Percentiles rank a stretch among this genome's conserved stretches.
Conservation (phyloP, 2,888 invertebrate species). For the Arge pagana region DNA sequence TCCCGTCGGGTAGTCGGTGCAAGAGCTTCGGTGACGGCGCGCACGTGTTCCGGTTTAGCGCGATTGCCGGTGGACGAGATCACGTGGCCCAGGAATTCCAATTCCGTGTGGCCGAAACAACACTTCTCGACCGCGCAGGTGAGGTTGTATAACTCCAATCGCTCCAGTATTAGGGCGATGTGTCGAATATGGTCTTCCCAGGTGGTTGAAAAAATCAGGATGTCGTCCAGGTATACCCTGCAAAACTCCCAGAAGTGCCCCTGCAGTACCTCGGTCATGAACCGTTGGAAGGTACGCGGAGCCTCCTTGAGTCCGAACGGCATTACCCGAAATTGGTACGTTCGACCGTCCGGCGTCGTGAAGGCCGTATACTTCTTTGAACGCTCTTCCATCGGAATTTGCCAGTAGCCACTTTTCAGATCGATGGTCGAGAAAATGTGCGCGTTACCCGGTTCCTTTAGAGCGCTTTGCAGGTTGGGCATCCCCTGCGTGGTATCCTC, state of each 20-base stretch:
- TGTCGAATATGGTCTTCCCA: conserved; percentile 32
- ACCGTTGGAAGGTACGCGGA: conserved; percentile 39
- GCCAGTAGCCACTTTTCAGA: conserved; percentile 42
- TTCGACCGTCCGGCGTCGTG: conserved; percentile 25
- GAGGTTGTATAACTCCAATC: conserved; percentile 33
- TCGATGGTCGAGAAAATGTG: conserved; percentile 31
- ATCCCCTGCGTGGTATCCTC: conserved; percentile 28
- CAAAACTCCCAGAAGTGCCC: conserved; percentile 36
- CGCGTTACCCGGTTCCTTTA: conserved; percentile 28
- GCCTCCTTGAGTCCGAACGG: conserved; percentile 43
- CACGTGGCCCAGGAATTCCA: conserved; percentile 45
- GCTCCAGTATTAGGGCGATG: conserved; percentile 26
- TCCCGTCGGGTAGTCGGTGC: conserved; percentile 24
- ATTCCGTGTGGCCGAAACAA: conserved; percentile 31
- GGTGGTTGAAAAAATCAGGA: conserved; percentile 41
- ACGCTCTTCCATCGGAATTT: conserved; percentile 32
- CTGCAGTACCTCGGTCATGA: conserved; percentile 37
- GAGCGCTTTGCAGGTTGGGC: conserved; percentile 24
- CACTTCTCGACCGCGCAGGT: conserved; percentile 41
- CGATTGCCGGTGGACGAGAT: conserved; percentile 39
- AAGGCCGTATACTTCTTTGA: conserved; percentile 31
- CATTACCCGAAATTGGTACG: conserved; percentile 35
- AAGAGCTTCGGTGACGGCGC: conserved; percentile 28
- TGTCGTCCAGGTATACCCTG: conserved; percentile 35
- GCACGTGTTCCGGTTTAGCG: conserved; percentile 33